A percentile compares a stretch with the other conserved stretches of the same genome.
Conservation (phyloP, 2,797 vertebrate species). For the Lagodon rhomboides region DNA sequence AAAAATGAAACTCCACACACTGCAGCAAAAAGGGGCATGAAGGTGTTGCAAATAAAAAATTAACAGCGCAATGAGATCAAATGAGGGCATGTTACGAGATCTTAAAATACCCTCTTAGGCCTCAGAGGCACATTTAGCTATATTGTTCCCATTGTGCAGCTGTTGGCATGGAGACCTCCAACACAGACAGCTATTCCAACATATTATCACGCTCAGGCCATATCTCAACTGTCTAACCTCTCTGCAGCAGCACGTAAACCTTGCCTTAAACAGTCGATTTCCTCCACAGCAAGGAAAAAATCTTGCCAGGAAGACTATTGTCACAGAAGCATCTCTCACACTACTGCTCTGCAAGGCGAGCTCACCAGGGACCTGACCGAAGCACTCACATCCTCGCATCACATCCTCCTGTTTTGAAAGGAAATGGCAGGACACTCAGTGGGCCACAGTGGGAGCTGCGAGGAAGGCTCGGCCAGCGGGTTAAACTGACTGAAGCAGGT, state of each 20-base stretch:
- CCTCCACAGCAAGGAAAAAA: constrained; percentile 32
- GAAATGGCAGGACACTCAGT: constrained; percentile 61
- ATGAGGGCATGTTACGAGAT: constrained; percentile 24
- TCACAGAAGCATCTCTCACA: constrained; percentile 63
- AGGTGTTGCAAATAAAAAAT: constrained; percentile 24
- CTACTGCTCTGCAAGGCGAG: constrained; percentile 40
- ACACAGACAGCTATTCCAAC: constrained; percentile 31
- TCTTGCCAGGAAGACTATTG: constrained; percentile 65
- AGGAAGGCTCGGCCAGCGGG: neutral
- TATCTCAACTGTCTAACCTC: constrained; percentile 23
- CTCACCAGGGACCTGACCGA: constrained; percentile 56
- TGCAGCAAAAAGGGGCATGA: constrained; percentile 17
- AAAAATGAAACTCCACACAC: constrained; percentile 8
- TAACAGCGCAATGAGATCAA: constrained; percentile 28
- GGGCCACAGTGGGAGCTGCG: constrained; percentile 22
- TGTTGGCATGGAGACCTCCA: constrained; percentile 70
- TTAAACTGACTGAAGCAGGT: constrained; percentile 36
- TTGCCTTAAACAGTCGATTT: constrained; percentile 45
- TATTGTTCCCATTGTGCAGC: constrained; percentile 44
- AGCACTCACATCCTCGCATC: constrained; percentile 69
- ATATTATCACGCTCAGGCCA: constrained; percentile 24
- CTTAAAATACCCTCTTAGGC: constrained; percentile 47
- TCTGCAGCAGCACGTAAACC: constrained; percentile 32
- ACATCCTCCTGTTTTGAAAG: constrained; percentile 76
- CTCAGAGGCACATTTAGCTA: constrained; percentile 29